phyloP scores from a whole-genome alignment of 2,797 vertebrate genomes.

The Rhinella marina region DNA sequence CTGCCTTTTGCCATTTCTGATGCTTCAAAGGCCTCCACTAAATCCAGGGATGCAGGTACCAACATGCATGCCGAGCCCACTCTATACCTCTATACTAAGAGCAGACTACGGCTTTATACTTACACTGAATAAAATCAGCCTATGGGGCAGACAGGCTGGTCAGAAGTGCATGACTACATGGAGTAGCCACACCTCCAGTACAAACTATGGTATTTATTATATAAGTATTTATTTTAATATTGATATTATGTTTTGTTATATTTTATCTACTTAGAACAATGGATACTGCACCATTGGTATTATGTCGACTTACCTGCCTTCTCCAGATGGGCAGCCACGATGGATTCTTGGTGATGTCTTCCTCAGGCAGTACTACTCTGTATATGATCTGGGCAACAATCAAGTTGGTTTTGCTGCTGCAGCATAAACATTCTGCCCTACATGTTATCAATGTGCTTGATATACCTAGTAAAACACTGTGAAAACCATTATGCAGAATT shows the following conservation, averaged over 20 bases:
- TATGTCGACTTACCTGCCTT: conserved; percentile 63
- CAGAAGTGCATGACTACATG: too few species aligned
- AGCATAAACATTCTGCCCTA: conserved; percentile 9
- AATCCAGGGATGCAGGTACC: too few species aligned
- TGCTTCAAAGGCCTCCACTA: too few species aligned
- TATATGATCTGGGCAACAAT: conserved; percentile 57
- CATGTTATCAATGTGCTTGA: not conserved
- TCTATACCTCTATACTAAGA: too few species aligned
- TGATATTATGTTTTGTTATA: conserved; percentile 31
- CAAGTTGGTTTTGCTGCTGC: conserved; percentile 57
- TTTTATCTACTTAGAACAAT: conserved; percentile 50
- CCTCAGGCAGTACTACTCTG: conserved; percentile 59
- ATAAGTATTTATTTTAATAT: too few species aligned
- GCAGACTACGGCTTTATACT: too few species aligned
- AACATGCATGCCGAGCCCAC: too few species aligned
- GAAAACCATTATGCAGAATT: not conserved
- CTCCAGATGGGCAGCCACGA: conserved; percentile 51
- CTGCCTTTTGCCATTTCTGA: too few species aligned
- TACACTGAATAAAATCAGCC: too few species aligned
- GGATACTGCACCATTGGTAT: conserved; percentile 61
- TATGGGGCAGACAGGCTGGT: too few species aligned
- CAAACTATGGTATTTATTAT: too few species aligned
- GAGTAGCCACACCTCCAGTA: too few species aligned
- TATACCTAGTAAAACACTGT: not conserved
- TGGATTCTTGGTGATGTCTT: conserved; percentile 66